Evolutionary conservation across 2,888 invertebrate genomes (phyloP).

Genomic region (Microdon myrmicae): DNA sequence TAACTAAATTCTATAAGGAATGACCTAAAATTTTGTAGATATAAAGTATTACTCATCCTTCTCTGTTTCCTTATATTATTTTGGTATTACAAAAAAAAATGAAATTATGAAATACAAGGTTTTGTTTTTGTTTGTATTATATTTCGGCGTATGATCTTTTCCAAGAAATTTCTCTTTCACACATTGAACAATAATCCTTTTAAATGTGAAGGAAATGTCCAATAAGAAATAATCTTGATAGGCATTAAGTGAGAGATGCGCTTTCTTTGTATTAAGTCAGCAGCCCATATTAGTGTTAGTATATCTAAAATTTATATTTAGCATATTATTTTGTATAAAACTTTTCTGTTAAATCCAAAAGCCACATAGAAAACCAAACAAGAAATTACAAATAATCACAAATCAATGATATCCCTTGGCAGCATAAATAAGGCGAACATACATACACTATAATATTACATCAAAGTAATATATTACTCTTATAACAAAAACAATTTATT

Average conservation of each 20-base stretch:
- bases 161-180: slow-evolving; percentile 32
- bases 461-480: slow-evolving; percentile 35
- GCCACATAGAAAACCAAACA: neutral
- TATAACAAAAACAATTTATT: slow-evolving; percentile 52
- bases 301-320: slow-evolving; percentile 1
- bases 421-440: slow-evolving; percentile 25
- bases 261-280: slow-evolving; percentile 40
- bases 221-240: slow-evolving; percentile 1
- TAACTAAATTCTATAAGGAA: neutral
- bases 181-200: slow-evolving; percentile 5
- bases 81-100: slow-evolving; percentile 18
- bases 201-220: slow-evolving; percentile 1
- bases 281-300: slow-evolving; percentile 30
- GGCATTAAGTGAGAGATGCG: slow-evolving; percentile 5
- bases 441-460: neutral
- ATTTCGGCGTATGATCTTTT: slow-evolving; percentile 40
- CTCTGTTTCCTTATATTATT: too few species aligned
- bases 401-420: slow-evolving; percentile 33
- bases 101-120: slow-evolving; percentile 8
- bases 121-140: too few species aligned
- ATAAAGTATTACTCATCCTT: too few species aligned
- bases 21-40: neutral
- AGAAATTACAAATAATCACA: slow-evolving; percentile 3
- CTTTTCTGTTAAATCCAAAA: slow-evolving; percentile 9
- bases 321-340: neutral